Conservation (phyloP, 2,888 invertebrate genomes). For the Drosophila multiciliata region DNA sequence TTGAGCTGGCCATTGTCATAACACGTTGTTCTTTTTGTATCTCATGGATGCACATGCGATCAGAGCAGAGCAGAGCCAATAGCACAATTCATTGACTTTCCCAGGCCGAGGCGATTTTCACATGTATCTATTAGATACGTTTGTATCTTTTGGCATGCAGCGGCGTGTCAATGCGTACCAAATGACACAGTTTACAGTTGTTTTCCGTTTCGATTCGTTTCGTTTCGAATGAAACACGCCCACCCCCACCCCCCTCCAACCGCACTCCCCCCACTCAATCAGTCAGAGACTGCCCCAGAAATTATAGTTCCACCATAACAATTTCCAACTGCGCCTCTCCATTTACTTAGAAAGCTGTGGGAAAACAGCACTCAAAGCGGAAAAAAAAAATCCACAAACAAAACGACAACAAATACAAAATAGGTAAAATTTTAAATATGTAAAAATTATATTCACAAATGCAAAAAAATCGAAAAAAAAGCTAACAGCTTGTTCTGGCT, state of each 20-base stretch:
- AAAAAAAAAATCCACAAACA: not conserved
- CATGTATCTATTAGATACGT: constrained; percentile 82
- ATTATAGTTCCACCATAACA: constrained; percentile 59
- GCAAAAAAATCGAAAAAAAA: constrained; percentile 41
- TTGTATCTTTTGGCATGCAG: constrained; percentile 61
- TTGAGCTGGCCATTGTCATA: constrained; percentile 70
- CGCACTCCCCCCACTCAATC: not conserved
- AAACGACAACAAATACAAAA: not conserved
- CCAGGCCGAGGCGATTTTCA: constrained; percentile 77
- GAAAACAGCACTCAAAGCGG: constrained; percentile 16
- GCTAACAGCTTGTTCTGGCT: constrained; percentile 59
- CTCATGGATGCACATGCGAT: constrained; percentile 64
- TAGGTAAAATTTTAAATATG: not conserved
- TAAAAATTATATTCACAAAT: constrained; percentile 6
- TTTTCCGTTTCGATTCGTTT: constrained; percentile 8
- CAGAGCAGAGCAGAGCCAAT: constrained; percentile 45
- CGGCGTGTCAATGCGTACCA: constrained; percentile 77
- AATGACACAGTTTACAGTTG: constrained; percentile 75
- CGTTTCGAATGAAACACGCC: constrained; percentile 11
- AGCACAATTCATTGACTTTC: constrained; percentile 78
- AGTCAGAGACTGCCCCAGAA: constrained; percentile 49
- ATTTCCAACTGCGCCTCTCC: constrained; percentile 52
- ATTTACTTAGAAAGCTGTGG: constrained; percentile 63
- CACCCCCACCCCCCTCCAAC: not conserved
- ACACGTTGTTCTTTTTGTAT: constrained; percentile 62